These are phyloP conservation scores for Lepus americanus DNA, from an alignment of 2,113 vertebrate species.

Conservation along the genomic window DNA sequence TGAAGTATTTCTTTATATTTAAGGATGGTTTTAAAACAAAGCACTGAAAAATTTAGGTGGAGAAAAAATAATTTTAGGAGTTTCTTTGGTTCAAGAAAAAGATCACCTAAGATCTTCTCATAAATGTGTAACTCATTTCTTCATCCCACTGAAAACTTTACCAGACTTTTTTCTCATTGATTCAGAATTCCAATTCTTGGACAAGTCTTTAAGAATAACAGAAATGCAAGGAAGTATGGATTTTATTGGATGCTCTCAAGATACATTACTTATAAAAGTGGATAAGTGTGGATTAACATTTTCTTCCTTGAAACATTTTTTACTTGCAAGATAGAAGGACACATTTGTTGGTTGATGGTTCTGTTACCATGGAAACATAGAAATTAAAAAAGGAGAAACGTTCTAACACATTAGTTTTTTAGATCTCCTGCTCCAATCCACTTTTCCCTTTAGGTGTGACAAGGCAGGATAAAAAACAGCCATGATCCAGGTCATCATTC, in stretches of 20 bases:
- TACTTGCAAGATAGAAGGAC: conserved; percentile 49
- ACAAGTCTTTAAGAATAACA: conserved; percentile 57
- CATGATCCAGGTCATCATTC: neutral
- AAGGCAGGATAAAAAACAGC: neutral
- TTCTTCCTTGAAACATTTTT: conserved; percentile 62
- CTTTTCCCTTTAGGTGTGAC: conserved; percentile 8
- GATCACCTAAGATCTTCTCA: neutral
- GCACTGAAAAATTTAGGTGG: neutral
- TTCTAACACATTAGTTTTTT: conserved; percentile 61
- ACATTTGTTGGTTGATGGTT: conserved; percentile 69
- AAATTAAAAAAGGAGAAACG: conserved; percentile 44
- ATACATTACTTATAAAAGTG: conserved; percentile 34
- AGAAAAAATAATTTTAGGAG: neutral
- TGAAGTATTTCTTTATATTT: neutral
- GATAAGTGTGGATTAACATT: conserved; percentile 59
- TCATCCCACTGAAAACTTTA: neutral
- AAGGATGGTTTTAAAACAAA: neutral
- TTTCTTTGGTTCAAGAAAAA: conserved; percentile 37
- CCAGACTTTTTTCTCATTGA: neutral
- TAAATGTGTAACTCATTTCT: neutral
- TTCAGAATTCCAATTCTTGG: neutral
- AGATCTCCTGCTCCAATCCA: neutral
- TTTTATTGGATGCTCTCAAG: conserved; percentile 37
- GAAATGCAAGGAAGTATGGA: neutral
- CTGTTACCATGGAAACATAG: conserved; percentile 73